These are phyloP conservation scores for Gallinago nigripennis DNA, from an alignment of 2,797 vertebrate genomes.

Conservation along the genomic window DNA sequence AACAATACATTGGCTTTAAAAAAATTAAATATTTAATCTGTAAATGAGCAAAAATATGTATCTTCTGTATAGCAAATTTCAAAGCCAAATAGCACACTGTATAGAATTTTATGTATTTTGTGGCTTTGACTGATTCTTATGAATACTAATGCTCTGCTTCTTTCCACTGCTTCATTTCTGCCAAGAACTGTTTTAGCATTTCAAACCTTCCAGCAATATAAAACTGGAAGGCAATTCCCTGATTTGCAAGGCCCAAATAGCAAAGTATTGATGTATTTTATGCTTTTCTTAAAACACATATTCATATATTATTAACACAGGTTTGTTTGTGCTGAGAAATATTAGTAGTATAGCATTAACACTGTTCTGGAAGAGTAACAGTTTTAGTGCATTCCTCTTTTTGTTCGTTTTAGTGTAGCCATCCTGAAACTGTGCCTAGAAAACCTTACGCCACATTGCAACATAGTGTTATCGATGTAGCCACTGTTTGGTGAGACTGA, in stretches of 20 bases:
- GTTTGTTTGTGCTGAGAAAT: neutral
- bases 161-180: slow-evolving; percentile 39
- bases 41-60: neutral
- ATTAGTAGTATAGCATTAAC: neutral
- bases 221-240: neutral
- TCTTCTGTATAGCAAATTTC: neutral
- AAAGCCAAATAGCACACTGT: neutral
- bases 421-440: neutral
- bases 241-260: neutral
- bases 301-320: neutral
- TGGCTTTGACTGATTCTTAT: neutral
- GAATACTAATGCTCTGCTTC: slow-evolving; percentile 1
- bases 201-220: neutral
- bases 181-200: slow-evolving; percentile 19
- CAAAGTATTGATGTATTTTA: neutral
- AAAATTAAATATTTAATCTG: neutral
- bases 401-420: neutral
- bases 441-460: neutral
- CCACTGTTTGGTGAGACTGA: neutral
- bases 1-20: neutral
- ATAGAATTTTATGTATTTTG: neutral
- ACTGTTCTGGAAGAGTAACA: neutral
- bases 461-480: neutral
- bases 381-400: neutral
- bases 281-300: neutral